phyloP scores from a whole-genome alignment of 2,113 vertebrate species.

The Limanda limanda region DNA sequence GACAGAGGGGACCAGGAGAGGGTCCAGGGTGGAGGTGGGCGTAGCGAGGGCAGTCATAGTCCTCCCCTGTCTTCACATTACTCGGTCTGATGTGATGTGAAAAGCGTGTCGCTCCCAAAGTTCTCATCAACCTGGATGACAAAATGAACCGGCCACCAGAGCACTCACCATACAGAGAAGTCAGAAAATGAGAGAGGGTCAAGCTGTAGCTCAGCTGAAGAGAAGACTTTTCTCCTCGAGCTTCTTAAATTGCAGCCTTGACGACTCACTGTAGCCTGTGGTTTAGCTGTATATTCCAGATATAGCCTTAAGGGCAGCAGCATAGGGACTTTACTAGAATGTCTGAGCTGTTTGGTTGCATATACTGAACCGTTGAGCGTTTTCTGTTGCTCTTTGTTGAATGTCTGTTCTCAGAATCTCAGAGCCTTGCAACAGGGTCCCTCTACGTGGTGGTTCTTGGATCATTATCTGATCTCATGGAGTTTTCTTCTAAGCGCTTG shows the following conservation, averaged over 20 bases:
- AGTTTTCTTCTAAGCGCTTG: not conserved
- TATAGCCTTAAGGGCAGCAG: constrained; percentile 37
- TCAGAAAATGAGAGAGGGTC: constrained; percentile 30
- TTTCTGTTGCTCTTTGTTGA: constrained; percentile 16
- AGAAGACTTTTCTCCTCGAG: constrained; percentile 32
- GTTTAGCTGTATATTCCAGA: constrained; percentile 46
- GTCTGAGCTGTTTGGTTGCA: constrained; percentile 23
- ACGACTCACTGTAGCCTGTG: constrained; percentile 38
- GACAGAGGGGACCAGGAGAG: constrained; percentile 49
- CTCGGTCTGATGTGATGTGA: constrained; percentile 56
- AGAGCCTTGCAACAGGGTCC: not conserved
- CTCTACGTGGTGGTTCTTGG: not conserved
- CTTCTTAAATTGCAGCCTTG: constrained; percentile 51
- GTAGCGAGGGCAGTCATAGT: not conserved
- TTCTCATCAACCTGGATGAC: constrained; percentile 58
- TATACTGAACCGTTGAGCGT: constrained; percentile 16
- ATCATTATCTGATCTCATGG: not conserved
- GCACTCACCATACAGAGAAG: constrained; percentile 11
- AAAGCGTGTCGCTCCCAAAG: constrained; percentile 41
- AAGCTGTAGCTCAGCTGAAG: constrained; percentile 20
- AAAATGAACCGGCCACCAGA: not conserved
- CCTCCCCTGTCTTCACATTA: constrained; percentile 12
- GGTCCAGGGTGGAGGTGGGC: constrained; percentile 13
- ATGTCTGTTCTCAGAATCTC: constrained; percentile 3
- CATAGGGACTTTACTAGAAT: constrained; percentile 35